phyloP scores from a whole-genome alignment of 2,797 vertebrate species.

The Sebastes miniatus region DNA sequence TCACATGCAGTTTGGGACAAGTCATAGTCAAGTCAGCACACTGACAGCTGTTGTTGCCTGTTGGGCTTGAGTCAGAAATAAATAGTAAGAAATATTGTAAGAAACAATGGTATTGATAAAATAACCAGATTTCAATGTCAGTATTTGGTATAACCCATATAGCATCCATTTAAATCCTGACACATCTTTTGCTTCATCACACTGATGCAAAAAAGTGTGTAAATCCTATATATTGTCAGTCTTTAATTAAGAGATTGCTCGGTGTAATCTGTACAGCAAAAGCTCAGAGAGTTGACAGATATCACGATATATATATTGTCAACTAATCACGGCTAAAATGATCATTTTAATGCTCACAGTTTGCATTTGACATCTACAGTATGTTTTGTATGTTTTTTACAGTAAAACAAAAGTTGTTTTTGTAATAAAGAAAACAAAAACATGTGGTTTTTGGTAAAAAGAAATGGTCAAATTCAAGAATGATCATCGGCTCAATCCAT shows the following conservation, averaged over 20 bases:
- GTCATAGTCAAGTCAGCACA: too few relatives aligned
- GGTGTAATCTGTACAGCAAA: background rate
- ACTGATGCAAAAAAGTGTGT: background rate
- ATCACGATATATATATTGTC: too few relatives aligned
- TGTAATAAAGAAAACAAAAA: background rate
- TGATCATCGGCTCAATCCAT: background rate
- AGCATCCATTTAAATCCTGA: background rate
- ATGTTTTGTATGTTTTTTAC: background rate
- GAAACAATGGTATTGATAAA: too few relatives aligned
- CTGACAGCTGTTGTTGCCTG: too few relatives aligned
- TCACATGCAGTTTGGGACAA: too few relatives aligned
- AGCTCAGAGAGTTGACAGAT: background rate
- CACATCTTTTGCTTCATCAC: background rate
- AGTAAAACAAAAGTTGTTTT: background rate
- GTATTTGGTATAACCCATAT: too few relatives aligned
- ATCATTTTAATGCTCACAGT: background rate
- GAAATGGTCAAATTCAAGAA: background rate
- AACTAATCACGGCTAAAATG: background rate
- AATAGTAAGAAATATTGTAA: too few relatives aligned
- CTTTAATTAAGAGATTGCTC: background rate
- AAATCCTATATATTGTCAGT: background rate
- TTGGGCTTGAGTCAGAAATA: too few relatives aligned
- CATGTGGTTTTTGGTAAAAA: background rate
- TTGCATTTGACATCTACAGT: background rate
- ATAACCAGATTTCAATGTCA: too few relatives aligned